Base-by-base conservation (phyloP, 2,113 vertebrate genomes). In the Nyctibius bracteatus region DNA sequence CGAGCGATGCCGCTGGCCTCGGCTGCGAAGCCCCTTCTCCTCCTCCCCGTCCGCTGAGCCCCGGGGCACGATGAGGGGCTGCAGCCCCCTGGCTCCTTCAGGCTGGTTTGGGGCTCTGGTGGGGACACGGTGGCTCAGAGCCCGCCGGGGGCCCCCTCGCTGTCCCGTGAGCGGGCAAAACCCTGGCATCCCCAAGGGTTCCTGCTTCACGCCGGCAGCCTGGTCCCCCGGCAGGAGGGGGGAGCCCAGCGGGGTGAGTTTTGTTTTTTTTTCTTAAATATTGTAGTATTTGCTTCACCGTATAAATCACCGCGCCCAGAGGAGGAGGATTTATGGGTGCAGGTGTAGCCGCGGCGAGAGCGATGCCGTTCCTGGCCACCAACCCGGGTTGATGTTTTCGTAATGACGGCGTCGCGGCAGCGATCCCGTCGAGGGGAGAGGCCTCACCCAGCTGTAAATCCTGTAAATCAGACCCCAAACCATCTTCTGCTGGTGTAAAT, bases 291-390 rank as follows among this genome's bases (percentile, higher is more conserved):
- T 74, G 46, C 86, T 93, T 72, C 92, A 41, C 94, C 17, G 16
- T 89, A 80, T 94, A 95, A 97, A 94, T 96, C 95, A 84, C 44
- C 33, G 9, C 20, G 25, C 35, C 30, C 5, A 8, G 35, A 55
- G 5, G 67, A 31, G 65, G 58, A 90, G 92, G 92, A 96, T 97
- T 97, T 97, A 94, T 74, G 89, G 91, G 73, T 2, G n/a, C 95
- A 94, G 96, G 94, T 82, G 96, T 59, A 37, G 79, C 67, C 2
- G 81, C 57, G 8, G 41, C 3, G 17, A 43, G 81, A 63, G 90
- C 57, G 92, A 17, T 14, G 27, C 33, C 1, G 52, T 24, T 72
- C 57, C 55, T 1, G 16, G 79, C 51, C 65, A 58, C 86, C 1
- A 12, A 30, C 80, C 86, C 10, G 73, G 27, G 81, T 94, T 88